Evolutionary conservation across 2,797 vertebrate species (phyloP), one percentile per base, ranked within the genome.

Genomic region (Poeciliopsis paucimaculata): DNA sequence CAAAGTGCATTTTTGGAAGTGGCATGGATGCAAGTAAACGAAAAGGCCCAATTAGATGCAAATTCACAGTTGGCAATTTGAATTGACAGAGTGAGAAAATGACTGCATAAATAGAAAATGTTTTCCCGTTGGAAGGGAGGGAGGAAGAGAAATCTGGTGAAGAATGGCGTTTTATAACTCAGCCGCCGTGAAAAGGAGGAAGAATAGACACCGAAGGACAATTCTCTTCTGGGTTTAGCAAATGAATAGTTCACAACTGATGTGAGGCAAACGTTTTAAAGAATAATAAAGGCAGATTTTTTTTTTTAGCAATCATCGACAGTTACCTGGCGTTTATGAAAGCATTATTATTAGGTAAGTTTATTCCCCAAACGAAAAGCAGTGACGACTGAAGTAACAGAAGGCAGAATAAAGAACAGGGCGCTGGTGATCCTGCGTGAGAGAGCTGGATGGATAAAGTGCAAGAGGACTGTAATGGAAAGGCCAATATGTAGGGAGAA

Each of bases 1-100:
- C 62, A 68, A 81, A 84, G 74, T 78, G 13, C 34, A 70, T 78
- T 84, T 75, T 77, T 64, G 31, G 26, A 74, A 26, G 49, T 13
- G 6, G n/a, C 18, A 2, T 70, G 31, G 70, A 39, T 71, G 20
- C 45, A 82, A 36, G 6, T 49, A 18, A 77, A 8, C 66, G 11
- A 85, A 64, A 46, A 81, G 76, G 76, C 5, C 5, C 53, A 39
- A 68, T 77, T 62, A 72, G 31, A 55, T 78, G 64, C 46, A 75
- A 77, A 84, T 78, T 70, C 15, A 76, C 43, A 43, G 70, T 68
- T 68, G 77, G 20, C 23, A 7, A 66, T 66, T 47, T 39, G 15
- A 31, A 71, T 20, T 70, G 49, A 76, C n/a, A 45, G 49, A 66
- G 31, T 51, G 43, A 70, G 66, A 70, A 70, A 43, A 70, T 68